Conservation (phyloP, 2,797 vertebrate species). For the Spea hammondii region DNA sequence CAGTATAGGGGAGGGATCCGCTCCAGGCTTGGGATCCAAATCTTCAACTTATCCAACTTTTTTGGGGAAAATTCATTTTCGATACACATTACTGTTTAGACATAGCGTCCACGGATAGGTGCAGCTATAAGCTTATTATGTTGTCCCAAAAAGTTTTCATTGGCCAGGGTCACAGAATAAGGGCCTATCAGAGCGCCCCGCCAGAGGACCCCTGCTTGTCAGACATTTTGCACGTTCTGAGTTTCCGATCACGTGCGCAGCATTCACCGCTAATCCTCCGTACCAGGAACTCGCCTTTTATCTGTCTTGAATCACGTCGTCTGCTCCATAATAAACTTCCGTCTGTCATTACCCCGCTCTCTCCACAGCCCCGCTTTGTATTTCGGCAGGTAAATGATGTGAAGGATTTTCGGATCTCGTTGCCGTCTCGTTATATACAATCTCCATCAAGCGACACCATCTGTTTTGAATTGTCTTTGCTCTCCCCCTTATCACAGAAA, state of each 20-base stretch:
- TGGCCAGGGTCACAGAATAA: too few species aligned
- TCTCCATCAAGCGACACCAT: constrained; percentile 37
- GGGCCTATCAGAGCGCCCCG: too few species aligned
- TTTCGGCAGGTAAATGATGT: constrained; percentile 47
- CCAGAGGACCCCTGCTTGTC: neutral
- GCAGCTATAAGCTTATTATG: too few species aligned
- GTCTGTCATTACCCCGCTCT: constrained; percentile 30
- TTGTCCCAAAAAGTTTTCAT: too few species aligned
- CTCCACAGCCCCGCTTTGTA: constrained; percentile 30
- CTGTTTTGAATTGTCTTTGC: constrained; percentile 43
- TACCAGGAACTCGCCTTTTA: constrained; percentile 27
- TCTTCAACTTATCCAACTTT: too few species aligned
- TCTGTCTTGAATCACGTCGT: constrained; percentile 23
- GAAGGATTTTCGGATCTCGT: constrained; percentile 31
- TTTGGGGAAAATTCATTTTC: too few species aligned
- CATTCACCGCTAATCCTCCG: constrained; percentile 24
- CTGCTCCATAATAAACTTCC: constrained; percentile 38
- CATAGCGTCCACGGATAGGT: too few species aligned
- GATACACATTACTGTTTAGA: too few species aligned
- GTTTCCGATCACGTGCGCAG: constrained; percentile 12
- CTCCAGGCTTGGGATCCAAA: too few species aligned
- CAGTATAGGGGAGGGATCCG: too few species aligned
- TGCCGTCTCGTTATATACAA: constrained; percentile 39
- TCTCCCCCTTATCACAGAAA: constrained; percentile 28
- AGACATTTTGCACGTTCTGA: neutral